Conservation (phyloP, 1,140 invertebrate genomes). For the Berghia stephanieae region DNA sequence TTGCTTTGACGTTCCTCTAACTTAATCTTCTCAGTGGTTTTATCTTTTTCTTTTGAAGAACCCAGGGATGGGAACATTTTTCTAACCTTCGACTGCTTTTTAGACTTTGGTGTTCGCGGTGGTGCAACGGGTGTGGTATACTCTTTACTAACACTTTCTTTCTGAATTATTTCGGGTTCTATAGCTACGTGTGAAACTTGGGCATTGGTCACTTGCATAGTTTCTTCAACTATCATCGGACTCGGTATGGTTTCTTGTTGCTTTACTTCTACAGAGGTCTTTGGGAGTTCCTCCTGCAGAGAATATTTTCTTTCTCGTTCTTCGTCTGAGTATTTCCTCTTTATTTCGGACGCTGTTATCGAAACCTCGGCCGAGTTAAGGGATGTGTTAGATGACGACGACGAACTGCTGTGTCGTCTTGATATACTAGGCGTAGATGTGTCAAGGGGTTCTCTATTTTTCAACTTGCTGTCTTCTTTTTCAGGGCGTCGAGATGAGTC, state of each 20-base stretch:
- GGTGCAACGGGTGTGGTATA: background rate
- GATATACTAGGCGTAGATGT: too few species aligned
- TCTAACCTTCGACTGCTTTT: constrained; percentile 4
- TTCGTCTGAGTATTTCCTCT: background rate
- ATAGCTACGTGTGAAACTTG: too few species aligned
- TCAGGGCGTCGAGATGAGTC: background rate
- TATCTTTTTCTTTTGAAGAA: constrained; percentile 7
- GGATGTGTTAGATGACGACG: background rate
- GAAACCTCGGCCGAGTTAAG: background rate
- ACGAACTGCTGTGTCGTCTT: too few species aligned
- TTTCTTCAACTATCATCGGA: background rate
- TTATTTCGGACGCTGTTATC: background rate
- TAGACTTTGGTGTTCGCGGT: constrained; percentile 17
- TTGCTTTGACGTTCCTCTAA: background rate
- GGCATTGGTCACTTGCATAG: background rate
- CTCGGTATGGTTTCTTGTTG: background rate
- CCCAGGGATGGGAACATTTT: background rate
- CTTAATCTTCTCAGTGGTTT: background rate
- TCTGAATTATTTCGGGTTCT: background rate
- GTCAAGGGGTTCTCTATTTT: too few species aligned
- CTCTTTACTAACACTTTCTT: background rate
- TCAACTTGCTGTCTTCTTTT: too few species aligned
- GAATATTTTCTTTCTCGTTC: background rate
- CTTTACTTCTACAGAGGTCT: too few species aligned
- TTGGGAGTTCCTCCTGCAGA: background rate